phyloP scores from a whole-genome alignment of 2,888 invertebrate species.

The Eupsilia transversa region DNA sequence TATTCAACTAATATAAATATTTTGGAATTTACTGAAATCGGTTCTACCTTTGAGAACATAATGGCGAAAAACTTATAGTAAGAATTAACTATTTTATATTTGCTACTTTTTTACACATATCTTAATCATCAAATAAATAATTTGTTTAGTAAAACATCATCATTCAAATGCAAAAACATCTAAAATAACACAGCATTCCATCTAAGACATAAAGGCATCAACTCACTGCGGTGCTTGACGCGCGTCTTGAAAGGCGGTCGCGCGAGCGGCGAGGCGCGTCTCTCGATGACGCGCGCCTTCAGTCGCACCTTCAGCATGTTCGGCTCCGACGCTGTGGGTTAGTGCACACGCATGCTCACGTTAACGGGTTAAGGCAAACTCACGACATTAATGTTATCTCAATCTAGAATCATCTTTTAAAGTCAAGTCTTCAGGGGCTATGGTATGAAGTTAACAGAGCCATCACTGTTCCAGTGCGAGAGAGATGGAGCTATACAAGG shows the following conservation, averaged over 20 bases:
- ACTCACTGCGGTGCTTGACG: conserved; percentile 92
- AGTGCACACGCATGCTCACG: conserved; percentile 81
- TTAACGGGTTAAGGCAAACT: conserved; percentile 39
- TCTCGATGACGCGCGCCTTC: conserved; percentile 98
- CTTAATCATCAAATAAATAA: background rate
- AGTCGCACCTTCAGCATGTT: conserved; percentile 98
- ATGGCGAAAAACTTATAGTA: background rate
- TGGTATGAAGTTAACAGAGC: no score
- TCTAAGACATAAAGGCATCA: background rate
- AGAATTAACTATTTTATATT: background rate
- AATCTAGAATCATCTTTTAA: background rate
- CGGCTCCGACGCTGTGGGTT: conserved; percentile 97
- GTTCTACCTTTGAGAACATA: background rate
- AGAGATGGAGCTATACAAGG: conserved; percentile 25
- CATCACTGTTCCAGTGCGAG: background rate
- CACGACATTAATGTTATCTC: conserved; percentile 33
- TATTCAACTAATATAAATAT: background rate
- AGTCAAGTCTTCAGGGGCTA: background rate
- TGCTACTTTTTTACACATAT: background rate
- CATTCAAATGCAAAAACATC: conserved; percentile 36
- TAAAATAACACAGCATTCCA: conserved; percentile 21
- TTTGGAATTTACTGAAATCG: no score
- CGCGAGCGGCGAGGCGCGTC: conserved; percentile 97
- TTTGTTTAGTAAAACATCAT: background rate
- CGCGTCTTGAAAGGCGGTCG: conserved; percentile 94